These are phyloP conservation scores for Lethrus apterus DNA, from an alignment of 1,140 invertebrate genomes.

Conservation along the genomic window DNA sequence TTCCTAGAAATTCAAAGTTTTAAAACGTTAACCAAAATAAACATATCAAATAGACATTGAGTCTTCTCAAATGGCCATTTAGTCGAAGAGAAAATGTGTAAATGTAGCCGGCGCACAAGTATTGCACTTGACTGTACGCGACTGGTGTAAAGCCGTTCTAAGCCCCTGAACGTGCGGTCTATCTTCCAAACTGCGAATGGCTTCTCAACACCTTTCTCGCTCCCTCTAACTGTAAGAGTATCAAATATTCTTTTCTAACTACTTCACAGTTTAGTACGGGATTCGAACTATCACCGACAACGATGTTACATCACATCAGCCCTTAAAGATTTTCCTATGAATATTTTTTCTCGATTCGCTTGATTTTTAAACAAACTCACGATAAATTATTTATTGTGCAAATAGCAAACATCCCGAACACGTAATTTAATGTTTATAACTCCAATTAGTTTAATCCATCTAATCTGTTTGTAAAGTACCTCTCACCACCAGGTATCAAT, in stretches of 20 bases:
- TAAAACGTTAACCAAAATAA: too few relatives aligned
- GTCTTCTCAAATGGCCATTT: neutral
- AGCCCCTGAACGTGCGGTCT: constrained; percentile 1
- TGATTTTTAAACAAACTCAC: neutral
- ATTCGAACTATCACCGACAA: neutral
- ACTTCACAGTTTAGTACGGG: neutral
- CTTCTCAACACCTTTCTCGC: neutral
- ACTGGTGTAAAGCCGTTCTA: constrained; percentile 1
- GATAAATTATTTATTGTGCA: too few relatives aligned
- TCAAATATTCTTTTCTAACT: neutral
- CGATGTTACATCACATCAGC: neutral
- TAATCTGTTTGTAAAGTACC: too few relatives aligned
- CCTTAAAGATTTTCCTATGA: neutral
- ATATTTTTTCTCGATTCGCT: neutral
- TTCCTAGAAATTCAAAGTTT: too few relatives aligned
- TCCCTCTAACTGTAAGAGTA: neutral
- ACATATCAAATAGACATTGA: too few relatives aligned
- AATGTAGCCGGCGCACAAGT: too few relatives aligned
- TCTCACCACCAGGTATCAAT: too few relatives aligned
- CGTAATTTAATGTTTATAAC: too few relatives aligned
- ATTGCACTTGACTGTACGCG: neutral
- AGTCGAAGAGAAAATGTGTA: neutral
- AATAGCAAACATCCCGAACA: too few relatives aligned
- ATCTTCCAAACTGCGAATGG: neutral
- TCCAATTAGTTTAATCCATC: too few relatives aligned